Evolutionary conservation across 30 jellyfish, hydroid and myxozoan species (phyloP).

Genomic region (Chrysaora quinquecirrha): DNA sequence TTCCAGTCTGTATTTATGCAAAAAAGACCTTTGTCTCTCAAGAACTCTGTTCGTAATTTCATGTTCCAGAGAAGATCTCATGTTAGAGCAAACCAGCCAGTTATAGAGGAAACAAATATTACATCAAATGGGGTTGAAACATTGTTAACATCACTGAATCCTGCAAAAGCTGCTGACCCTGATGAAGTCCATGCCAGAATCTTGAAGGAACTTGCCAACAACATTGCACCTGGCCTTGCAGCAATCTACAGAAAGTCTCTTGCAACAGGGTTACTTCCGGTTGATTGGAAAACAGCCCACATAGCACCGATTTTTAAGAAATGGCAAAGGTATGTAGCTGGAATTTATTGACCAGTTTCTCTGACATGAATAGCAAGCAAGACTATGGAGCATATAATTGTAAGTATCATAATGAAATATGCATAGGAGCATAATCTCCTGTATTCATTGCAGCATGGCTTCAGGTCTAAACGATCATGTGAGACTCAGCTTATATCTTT

Average conservation of each 20-base stretch:
- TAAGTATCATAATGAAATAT: conserved; percentile 24
- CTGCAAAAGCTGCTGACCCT: conserved; percentile 62
- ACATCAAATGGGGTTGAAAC: conserved; percentile 43
- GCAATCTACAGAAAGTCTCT: conserved; percentile 35
- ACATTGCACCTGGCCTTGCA: conserved; percentile 37
- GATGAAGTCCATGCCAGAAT: conserved; percentile 49
- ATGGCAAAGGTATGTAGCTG: conserved; percentile 38
- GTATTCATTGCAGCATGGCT: conserved; percentile 48
- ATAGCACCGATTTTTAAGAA: conserved; percentile 25
- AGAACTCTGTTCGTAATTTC: conserved; percentile 25
- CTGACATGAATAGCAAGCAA: conserved; percentile 51
- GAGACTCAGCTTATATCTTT: conserved; percentile 43
- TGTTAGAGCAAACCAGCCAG: conserved; percentile 49
- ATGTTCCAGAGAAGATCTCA: conserved; percentile 25
- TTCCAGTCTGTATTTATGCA: conserved; percentile 44
- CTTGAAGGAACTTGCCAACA: conserved; percentile 47
- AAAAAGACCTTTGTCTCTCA: conserved; percentile 29
- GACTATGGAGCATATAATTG: conserved; percentile 42
- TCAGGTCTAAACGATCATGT: conserved; percentile 34
- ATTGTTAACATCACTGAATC: conserved; percentile 37
- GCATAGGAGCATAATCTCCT: conserved; percentile 20
- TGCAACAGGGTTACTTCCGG: conserved; percentile 47
- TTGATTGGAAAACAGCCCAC: conserved; percentile 44
- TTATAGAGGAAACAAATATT: conserved; percentile 19
- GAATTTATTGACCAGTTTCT: conserved; percentile 26